Evolutionary conservation across 2,113 vertebrate species (phyloP), one percentile per base, ranked within the genome.

Genomic region (Polypterus bichir): DNA sequence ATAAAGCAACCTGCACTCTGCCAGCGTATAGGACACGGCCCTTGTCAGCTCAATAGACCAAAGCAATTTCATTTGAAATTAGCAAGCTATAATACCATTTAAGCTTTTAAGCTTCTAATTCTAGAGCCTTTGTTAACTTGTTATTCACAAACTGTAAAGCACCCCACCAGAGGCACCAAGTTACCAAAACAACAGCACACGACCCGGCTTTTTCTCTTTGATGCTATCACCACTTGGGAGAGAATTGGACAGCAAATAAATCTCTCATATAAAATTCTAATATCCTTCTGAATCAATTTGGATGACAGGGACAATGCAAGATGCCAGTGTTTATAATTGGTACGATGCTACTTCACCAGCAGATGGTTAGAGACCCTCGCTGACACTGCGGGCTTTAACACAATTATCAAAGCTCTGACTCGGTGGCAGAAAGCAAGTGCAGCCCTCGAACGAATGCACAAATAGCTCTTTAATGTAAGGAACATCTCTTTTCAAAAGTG

Each of bases 31-130:
- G 57, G 48, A 45, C 65, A 57, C 9, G 4, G 6, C 49, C 46
- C 61, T 65, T 63, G 5, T 7, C 46, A 11, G 56, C 4, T 55
- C 64, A 49, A 45, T 48, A 69, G 49, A 44, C 57, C 69, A 49
- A 61, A 54, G 63, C 62, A 72, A 66, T 72, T 77, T 77, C 71
- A 11, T 5, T 65, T 66, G 69, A 69, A 73, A 74, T 62, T 48
- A 68, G 57, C 67, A 51, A 59, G 71, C 71, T 77, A 1, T 73
- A 70, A 81, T 56, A 63, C 68, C 54, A 57, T 66, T 67, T 71
- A 73, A 74, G 74, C 77, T 71, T 67, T 77, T 81, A 82, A 86
- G 73, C 77, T 75, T 76, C 77, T 79, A 74, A 80, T 76, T 77
- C 76, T 65, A 62, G 61, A 8, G 56, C 74, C 66, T 81, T 79